Conservation (phyloP, 2,888 invertebrate genomes). For the Diplazon laetatorius region DNA sequence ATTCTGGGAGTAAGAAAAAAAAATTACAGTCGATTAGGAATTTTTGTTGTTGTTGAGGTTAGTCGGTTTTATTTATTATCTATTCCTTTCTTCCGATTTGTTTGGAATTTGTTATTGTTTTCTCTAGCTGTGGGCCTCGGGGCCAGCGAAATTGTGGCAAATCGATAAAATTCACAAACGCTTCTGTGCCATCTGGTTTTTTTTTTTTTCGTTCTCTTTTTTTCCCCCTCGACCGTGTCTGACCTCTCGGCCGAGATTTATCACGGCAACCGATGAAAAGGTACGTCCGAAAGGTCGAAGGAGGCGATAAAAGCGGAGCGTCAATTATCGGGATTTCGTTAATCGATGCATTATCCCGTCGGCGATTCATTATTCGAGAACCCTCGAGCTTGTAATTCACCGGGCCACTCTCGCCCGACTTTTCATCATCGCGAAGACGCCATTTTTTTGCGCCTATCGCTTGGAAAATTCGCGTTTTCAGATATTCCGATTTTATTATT, state of each 20-base stretch:
- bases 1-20: no score
- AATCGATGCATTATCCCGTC: conserved; percentile 14
- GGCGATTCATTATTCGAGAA: conserved; percentile 26
- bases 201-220: no score
- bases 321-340: conserved; percentile 26
- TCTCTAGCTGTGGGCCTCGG: no score
- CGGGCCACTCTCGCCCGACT: background rate
- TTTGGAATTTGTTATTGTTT: no score
- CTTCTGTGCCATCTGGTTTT: no score
- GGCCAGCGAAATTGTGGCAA: no score
- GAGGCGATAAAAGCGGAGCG: background rate
- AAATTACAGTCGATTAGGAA: no score
- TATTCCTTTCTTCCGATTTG: no score
- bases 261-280: background rate
- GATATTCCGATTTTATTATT: background rate
- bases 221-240: background rate
- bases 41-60: no score
- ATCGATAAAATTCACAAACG: no score
- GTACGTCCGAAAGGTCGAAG: background rate
- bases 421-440: conserved; percentile 10
- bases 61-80: no score
- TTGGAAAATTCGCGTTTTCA: conserved; percentile 26
- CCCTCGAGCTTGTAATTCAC: background rate
- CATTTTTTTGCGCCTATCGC: no score
- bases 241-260: conserved; percentile 11